Percentiles rank a stretch among this genome's conserved stretches.
phyloP scores from a whole-genome alignment of 2,113 vertebrate species.

The Pterocles orientalis region DNA sequence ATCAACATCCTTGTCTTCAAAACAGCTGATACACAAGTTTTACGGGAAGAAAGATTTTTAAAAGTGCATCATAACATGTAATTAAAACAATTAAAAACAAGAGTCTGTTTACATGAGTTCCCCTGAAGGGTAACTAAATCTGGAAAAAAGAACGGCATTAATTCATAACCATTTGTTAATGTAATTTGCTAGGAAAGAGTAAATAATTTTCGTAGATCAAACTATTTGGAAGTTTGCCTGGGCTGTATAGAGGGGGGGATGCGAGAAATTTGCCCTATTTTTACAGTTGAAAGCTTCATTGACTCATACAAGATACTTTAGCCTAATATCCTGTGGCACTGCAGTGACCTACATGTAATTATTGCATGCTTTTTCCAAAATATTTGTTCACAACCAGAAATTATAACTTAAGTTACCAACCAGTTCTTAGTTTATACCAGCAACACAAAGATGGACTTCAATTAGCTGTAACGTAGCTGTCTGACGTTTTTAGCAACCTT shows the following conservation, averaged over 20 bases:
- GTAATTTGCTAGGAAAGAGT: constrained; percentile 46
- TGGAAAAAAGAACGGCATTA: not conserved
- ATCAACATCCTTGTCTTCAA: not conserved
- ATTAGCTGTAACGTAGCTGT: not conserved
- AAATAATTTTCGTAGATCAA: constrained; percentile 37
- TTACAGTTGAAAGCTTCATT: constrained; percentile 74
- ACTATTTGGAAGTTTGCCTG: constrained; percentile 58
- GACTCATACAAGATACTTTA: constrained; percentile 71
- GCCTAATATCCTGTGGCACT: constrained; percentile 74
- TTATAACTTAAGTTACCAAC: constrained; percentile 56
- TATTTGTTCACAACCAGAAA: constrained; percentile 72
- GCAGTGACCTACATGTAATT: constrained; percentile 82
- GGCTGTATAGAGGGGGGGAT: constrained; percentile 36
- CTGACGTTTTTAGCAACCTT: constrained; percentile 35
- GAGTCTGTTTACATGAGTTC: not conserved
- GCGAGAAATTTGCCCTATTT: constrained; percentile 83
- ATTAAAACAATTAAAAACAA: constrained; percentile 37
- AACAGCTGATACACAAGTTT: not conserved
- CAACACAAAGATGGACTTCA: constrained; percentile 53
- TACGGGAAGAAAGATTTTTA: not conserved
- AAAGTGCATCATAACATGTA: not conserved
- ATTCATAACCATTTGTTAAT: constrained; percentile 12
- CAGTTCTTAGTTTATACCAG: constrained; percentile 49
- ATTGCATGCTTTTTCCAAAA: constrained; percentile 68
- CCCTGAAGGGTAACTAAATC: constrained; percentile 26